Percentiles rank a stretch among this genome's conserved stretches.
phyloP scores from a whole-genome alignment of 2,797 vertebrate genomes.

The Bovichtus diacanthus region DNA sequence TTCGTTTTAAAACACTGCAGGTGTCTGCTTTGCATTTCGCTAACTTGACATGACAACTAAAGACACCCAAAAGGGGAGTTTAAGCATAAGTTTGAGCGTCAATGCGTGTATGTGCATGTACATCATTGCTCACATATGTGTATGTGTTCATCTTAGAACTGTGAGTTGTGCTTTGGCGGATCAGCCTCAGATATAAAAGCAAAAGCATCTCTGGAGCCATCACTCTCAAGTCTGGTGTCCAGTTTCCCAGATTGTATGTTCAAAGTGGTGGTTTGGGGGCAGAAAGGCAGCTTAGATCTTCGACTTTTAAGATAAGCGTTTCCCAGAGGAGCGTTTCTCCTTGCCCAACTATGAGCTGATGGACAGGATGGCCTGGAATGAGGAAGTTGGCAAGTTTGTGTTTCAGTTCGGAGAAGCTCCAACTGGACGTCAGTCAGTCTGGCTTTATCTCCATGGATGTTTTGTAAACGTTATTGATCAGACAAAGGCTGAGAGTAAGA shows the following conservation, averaged over 20 bases:
- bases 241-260: constrained; percentile 55
- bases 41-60: constrained; percentile 26
- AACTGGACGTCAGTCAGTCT: constrained; percentile 46
- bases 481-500: constrained; percentile 21
- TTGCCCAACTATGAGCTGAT: constrained; percentile 51
- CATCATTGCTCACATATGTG: not conserved
- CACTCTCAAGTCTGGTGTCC: constrained; percentile 50
- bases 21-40: constrained; percentile 45
- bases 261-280: constrained; percentile 57
- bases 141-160: constrained; percentile 15
- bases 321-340: constrained; percentile 56
- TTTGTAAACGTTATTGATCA: constrained; percentile 43
- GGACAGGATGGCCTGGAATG: constrained; percentile 51
- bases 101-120: not conserved
- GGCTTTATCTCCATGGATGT: constrained; percentile 44
- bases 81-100: not conserved
- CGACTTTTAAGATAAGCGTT: constrained; percentile 65
- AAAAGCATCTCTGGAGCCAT: constrained; percentile 36
- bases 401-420: constrained; percentile 44
- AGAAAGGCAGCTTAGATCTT: constrained; percentile 52
- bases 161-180: constrained; percentile 1
- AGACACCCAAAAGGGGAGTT: constrained; percentile 16
- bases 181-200: constrained; percentile 30
- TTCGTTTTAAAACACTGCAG: constrained; percentile 44
- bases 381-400: constrained; percentile 48